Base-by-base conservation (phyloP, 2,888 invertebrate species). In the Gryllus longicercus region DNA sequence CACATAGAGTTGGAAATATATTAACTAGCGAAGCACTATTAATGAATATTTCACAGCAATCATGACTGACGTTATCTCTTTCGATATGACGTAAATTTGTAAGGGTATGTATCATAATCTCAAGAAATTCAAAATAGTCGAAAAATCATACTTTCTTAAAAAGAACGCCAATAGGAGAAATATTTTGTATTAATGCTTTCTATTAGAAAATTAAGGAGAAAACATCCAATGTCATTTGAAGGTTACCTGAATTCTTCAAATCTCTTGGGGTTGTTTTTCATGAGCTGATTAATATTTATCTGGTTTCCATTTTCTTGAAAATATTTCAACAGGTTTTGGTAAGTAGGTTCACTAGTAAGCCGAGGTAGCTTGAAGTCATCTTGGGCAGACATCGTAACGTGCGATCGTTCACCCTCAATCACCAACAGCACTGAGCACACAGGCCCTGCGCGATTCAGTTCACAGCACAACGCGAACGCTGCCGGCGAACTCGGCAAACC, bases 211-310 rank as follows among this genome's bases (percentile, higher is more conserved):
- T 38, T 38, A 1, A 38, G 8, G 38, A 75, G 74, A n/a, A 78
- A 79, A 81, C 49, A 78, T 79, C 63, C 63, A 63, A 83, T 82
- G 83, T 83, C 83, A 80, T 81, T 79, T 81, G 79, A 82, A 81
- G 81, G 81, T 78, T 80, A 97, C 98, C 96, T 97, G 89, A 92
- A 96, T 87, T 96, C 96, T 79, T 94, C 89, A 86, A 98, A 98
- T 82, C 99, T 92, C 51, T 91, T 88, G 0, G 93, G 88, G 87
- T 98, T 95, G 84, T 92, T 89, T 83, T 92, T 90, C 86, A 99
- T 98, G 84, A 98, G 88, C 82, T 95, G 91, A 83, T 91, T 91
- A 85, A 99, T 95, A 85, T 95, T 93, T 76, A 98, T 90, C 84
- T 92, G 92, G 50, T 91, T 89, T 18, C 93, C 94, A 85, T 93